Evolutionary conservation across 2,888 invertebrate species (phyloP), one percentile per base, ranked within the genome.

Genomic region (Punctoribates punctum): DNA sequence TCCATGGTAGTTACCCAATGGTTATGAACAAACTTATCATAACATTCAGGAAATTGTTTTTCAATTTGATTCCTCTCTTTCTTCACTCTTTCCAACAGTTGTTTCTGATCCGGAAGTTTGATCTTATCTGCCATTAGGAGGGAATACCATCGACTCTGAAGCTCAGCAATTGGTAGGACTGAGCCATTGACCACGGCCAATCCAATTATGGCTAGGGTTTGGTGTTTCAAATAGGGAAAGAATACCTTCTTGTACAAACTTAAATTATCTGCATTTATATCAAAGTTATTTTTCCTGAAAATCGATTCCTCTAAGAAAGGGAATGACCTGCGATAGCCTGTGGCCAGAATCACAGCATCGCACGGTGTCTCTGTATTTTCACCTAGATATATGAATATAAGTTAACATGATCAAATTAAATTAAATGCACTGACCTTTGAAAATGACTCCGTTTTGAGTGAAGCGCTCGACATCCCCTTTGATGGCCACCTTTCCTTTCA

Each of bases 151-250:
- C 86, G 81, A 48, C 84, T 83, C 80, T 86, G 86, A 80, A 85
- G 80, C 79, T 86, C 86, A 20, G 83, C 81, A 0, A 85, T 83
- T 0, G 86, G 85, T 81, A 84, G 83, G n/a, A 85, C 81, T 3
- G 85, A 83, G 5, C 86, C 86, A 20, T 83, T 79, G 0, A 85
- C 85, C 81, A 86, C 84, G 27, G 84, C 80, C 76, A 83, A 83
- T 8, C 85, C 86, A 76, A 86, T 83, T 17, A 85, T 81, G 42
- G 84, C 85, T 62, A 86, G 79, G 0, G 85, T 85, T 25, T 82
- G 67, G 17, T 75, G 74, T 48, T 80, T 76, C n/a, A 83, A 79
- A 29, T 83, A 80, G 0, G 84, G 83, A 8, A 84, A 83, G 75
- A 83, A 85, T 80, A 83, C 82, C 79, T 82, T 83, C 79, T 84